Conservation (phyloP, 2,797 vertebrate species). For the Tapera naevia region DNA sequence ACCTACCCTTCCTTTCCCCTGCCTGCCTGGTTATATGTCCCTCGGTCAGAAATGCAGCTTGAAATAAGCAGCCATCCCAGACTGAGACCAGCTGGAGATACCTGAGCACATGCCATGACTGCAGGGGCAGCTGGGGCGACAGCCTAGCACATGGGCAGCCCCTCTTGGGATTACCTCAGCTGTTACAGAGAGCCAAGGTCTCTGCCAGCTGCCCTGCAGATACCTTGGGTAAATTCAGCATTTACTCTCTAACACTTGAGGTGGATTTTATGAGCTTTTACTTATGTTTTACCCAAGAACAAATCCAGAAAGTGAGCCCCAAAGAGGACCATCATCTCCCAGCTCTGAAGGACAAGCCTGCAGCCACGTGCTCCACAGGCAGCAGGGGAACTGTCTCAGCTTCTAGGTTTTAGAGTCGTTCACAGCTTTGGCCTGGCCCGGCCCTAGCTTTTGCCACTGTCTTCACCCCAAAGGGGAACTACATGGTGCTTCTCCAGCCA, state of each 20-base stretch:
- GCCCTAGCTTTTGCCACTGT: neutral
- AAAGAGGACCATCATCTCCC: neutral
- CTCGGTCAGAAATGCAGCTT: neutral
- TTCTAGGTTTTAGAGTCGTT: neutral
- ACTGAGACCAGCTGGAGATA: neutral
- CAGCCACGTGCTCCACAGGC: neutral
- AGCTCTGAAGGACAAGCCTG: neutral
- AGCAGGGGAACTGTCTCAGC: neutral
- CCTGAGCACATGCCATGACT: neutral
- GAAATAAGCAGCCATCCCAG: neutral
- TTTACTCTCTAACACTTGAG: neutral
- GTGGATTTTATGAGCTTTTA: neutral
- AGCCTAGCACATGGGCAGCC: neutral
- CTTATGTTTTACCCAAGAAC: neutral
- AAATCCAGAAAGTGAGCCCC: neutral
- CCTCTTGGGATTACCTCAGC: neutral
- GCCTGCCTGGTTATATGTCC: neutral
- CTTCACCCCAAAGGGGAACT: neutral
- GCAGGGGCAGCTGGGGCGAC: neutral
- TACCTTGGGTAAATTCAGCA: neutral
- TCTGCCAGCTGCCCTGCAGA: neutral
- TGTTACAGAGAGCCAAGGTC: neutral
- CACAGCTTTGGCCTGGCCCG: neutral
- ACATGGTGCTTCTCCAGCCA: neutral
- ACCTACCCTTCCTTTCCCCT: neutral